Percentiles rank a stretch among this genome's conserved stretches.
These are phyloP conservation scores for Camponotus pennsylvanicus DNA, from an alignment of 1,140 invertebrate species.

Conservation along the genomic window DNA sequence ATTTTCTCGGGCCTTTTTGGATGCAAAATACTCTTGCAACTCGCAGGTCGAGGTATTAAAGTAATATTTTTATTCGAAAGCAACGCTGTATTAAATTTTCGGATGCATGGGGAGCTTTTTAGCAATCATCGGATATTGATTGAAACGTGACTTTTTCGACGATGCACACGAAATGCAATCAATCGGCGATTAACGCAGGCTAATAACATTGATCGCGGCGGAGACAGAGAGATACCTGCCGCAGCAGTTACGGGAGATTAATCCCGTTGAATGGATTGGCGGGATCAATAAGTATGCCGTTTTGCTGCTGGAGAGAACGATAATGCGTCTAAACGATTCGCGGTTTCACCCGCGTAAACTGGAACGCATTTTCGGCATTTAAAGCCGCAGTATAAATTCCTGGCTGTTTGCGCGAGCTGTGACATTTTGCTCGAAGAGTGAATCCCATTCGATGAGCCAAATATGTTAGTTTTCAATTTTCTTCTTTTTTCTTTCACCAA, in stretches of 20 bases:
- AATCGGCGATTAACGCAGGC: neutral
- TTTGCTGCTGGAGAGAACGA: neutral
- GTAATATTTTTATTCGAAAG: neutral
- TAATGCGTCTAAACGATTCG: neutral
- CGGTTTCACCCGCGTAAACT: neutral
- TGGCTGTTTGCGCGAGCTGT: neutral
- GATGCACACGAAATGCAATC: neutral
- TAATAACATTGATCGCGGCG: neutral
- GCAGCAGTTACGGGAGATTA: neutral
- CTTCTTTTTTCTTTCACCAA: no score
- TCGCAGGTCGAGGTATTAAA: neutral
- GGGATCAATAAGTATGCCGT: constrained; percentile 15
- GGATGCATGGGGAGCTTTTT: neutral
- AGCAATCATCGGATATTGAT: neutral
- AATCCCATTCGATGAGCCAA: no score
- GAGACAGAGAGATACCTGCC: neutral
- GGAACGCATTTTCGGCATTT: neutral
- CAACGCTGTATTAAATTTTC: neutral
- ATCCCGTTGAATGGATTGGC: constrained; percentile 20
- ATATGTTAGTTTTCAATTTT: no score
- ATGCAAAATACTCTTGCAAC: neutral
- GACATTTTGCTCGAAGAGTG: no score
- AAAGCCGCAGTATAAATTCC: constrained; percentile 27
- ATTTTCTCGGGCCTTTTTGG: neutral
- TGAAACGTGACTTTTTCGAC: neutral